phyloP scores from a whole-genome alignment of 2,888 invertebrate genomes.

The Spialia ferax region DNA sequence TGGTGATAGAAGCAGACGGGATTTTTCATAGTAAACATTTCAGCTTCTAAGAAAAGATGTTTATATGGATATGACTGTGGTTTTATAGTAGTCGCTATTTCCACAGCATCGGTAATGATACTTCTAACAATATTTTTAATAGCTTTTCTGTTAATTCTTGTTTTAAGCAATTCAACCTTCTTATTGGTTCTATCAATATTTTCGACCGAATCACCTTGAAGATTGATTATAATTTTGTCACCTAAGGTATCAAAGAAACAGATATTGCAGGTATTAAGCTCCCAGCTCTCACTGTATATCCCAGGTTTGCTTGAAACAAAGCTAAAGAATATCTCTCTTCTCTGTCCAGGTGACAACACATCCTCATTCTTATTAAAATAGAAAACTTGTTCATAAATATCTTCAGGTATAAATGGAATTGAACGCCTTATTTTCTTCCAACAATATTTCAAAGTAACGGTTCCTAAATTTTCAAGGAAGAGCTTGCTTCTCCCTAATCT shows the following conservation, averaged over 20 bases:
- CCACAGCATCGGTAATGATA: conserved; percentile 58
- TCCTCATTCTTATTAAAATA: conserved; percentile 87
- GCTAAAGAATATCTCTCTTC: conserved; percentile 72
- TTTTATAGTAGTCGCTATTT: conserved; percentile 55
- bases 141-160: conserved; percentile 58
- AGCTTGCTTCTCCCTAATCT: conserved; percentile 69
- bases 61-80: conserved; percentile 72
- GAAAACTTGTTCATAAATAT: conserved; percentile 72
- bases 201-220: conserved; percentile 69
- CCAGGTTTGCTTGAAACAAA: conserved; percentile 74
- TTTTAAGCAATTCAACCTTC: conserved; percentile 59
- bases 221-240: conserved; percentile 64
- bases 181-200: conserved; percentile 53
- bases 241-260: conserved; percentile 63
- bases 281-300: conserved; percentile 79
- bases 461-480: conserved; percentile 81
- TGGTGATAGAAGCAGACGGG: conserved; percentile 79
- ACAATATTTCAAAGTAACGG: conserved; percentile 74
- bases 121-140: conserved; percentile 54
- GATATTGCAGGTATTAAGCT: conserved; percentile 74
- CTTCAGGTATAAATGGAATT: conserved; percentile 65
- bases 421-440: conserved; percentile 75
- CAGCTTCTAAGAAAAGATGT: conserved; percentile 68
- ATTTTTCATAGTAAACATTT: conserved; percentile 76
- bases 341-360: conserved; percentile 81